Percentiles rank a stretch among this genome's conserved stretches.
phyloP scores from a whole-genome alignment of 2,113 vertebrate species.

The Daboia siamensis region DNA sequence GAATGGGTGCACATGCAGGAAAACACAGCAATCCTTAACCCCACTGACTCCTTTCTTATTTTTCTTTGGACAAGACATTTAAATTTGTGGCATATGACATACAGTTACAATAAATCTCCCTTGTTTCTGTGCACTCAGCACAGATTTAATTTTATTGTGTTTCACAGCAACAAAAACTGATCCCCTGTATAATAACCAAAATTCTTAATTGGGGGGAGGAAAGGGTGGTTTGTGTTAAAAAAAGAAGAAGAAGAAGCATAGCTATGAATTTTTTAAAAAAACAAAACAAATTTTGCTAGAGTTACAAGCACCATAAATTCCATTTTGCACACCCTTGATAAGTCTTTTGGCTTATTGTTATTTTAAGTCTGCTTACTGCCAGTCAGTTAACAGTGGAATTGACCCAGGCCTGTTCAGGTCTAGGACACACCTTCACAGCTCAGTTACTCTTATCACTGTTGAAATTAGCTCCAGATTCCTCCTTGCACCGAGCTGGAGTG shows the following conservation, averaged over 20 bases:
- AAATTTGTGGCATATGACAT: slow-evolving; percentile 63
- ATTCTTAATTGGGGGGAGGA: background rate
- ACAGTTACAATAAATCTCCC: slow-evolving; percentile 59
- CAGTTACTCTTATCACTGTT: slow-evolving; percentile 14
- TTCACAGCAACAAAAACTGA: slow-evolving; percentile 40
- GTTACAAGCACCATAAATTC: slow-evolving; percentile 26
- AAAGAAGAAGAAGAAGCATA: background rate
- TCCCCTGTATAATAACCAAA: slow-evolving; percentile 35
- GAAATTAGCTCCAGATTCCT: slow-evolving; percentile 11
- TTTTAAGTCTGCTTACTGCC: slow-evolving; percentile 6
- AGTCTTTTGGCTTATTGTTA: slow-evolving; percentile 7
- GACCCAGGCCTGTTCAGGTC: accelerated
- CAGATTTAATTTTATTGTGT: slow-evolving; percentile 44
- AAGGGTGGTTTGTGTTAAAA: background rate
- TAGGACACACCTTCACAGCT: background rate
- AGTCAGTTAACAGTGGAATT: background rate
- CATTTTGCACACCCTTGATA: slow-evolving; percentile 50
- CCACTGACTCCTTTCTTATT: background rate
- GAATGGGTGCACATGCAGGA: slow-evolving; percentile 90
- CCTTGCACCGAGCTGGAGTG: slow-evolving; percentile 3
- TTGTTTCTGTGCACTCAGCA: slow-evolving; percentile 49
- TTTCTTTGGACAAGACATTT: slow-evolving; percentile 41
- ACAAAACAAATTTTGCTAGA: slow-evolving; percentile 9
- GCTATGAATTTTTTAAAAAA: accelerated
- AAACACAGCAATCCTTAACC: slow-evolving; percentile 82